Evolutionary conservation across 2,888 invertebrate species (phyloP).

Genomic region (Sacculina carcini): DNA sequence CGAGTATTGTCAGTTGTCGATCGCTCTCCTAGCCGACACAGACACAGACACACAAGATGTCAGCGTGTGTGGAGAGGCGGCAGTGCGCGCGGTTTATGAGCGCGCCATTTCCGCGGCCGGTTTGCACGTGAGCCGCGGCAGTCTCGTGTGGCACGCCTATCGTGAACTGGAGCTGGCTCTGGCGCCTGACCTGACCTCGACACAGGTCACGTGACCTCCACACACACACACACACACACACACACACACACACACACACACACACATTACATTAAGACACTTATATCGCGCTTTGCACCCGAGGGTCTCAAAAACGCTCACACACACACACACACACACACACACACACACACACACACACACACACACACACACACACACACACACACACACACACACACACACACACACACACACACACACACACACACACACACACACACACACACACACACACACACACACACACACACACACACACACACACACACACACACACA

Average conservation of each 20-base stretch:
- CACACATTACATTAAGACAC: no score
- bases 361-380: constrained; percentile 1
- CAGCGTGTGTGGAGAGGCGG: neutral
- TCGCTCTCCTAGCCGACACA: neutral
- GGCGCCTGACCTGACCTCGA: no score
- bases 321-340: constrained; percentile 2
- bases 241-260: constrained; percentile 4
- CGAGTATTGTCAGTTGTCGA: neutral
- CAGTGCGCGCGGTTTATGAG: neutral
- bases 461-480: no score
- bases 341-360: constrained; percentile 3
- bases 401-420: no score
- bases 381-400: constrained; percentile 4
- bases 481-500: no score
- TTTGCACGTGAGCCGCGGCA: constrained; percentile 12
- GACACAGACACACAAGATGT: neutral
- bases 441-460: no score
- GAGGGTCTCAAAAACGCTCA: no score
- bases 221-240: constrained; percentile 3
- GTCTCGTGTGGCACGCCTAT: constrained; percentile 11
- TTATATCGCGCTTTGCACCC: no score
- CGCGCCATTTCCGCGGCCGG: constrained; percentile 12
- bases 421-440: no score
- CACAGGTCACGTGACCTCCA: neutral
- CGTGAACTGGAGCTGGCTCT: neutral